Percentiles rank a stretch among this genome's conserved stretches.
Evolutionary conservation across 2,797 vertebrate genomes (phyloP).

Genomic region (Gadopsis marmoratus): DNA sequence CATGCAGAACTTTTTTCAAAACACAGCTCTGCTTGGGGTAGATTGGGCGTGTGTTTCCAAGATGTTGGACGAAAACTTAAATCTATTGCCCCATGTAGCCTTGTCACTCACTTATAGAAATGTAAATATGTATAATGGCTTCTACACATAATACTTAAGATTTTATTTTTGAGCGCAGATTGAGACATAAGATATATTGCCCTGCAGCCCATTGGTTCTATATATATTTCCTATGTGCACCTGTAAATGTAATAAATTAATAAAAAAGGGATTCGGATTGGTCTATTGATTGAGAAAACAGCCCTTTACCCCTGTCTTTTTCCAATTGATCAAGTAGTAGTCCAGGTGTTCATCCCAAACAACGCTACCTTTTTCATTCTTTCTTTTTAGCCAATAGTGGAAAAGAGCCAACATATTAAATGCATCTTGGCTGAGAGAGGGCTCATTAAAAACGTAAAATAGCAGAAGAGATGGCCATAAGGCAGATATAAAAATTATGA

Average conservation of each 20-base stretch:
- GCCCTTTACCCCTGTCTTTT: not conserved
- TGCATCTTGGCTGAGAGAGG: not conserved
- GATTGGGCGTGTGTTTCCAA: slow-evolving; percentile 41
- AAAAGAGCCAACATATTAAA: not conserved
- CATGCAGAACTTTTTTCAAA: slow-evolving; percentile 69
- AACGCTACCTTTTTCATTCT: not conserved
- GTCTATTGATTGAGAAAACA: not conserved
- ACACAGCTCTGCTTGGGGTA: slow-evolving; percentile 47
- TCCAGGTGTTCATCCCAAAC: not conserved
- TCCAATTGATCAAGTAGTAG: not conserved
- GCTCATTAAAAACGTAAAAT: slow-evolving; percentile 20
- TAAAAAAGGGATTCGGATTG: too few relatives aligned
- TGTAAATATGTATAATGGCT: slow-evolving; percentile 19
- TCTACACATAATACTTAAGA: slow-evolving; percentile 4
- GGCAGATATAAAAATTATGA: slow-evolving; percentile 20
- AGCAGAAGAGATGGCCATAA: not conserved
- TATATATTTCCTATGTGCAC: slow-evolving; percentile 1
- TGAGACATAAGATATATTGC: not conserved
- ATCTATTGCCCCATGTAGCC: slow-evolving; percentile 36
- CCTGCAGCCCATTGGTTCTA: not conserved
- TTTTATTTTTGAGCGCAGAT: not conserved
- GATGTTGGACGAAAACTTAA: slow-evolving; percentile 43
- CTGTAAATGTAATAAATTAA: not conserved
- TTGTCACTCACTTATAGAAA: slow-evolving; percentile 32
- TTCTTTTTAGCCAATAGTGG: not conserved